phyloP scores from a whole-genome alignment of 2,888 invertebrate species.

The Ectemnius cavifrons region DNA sequence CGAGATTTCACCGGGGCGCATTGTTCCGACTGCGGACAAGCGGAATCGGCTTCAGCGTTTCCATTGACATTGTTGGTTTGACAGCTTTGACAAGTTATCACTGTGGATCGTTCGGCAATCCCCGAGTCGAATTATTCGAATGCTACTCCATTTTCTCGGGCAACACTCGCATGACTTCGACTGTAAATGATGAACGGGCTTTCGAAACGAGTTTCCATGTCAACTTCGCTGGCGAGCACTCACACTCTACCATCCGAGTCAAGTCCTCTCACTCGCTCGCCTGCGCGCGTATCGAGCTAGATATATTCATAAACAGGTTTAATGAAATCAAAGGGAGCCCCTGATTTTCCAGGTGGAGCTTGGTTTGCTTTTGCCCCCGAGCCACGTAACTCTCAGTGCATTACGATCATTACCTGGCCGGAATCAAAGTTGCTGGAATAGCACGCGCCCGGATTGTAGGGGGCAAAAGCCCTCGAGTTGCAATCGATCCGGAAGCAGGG shows the following conservation, averaged over 20 bases:
- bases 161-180: background rate
- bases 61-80: constrained; percentile 2
- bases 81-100: constrained; percentile 3
- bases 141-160: background rate
- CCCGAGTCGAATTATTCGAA: constrained; percentile 3
- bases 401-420: constrained; percentile 47
- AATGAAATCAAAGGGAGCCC: background rate
- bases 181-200: background rate
- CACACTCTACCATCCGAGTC: background rate
- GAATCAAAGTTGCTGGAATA: constrained; percentile 18
- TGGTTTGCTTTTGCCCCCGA: background rate
- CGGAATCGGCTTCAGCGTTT: constrained; percentile 11
- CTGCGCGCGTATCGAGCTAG: too few relatives aligned
- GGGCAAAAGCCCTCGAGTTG: constrained; percentile 41
- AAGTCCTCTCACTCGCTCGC: background rate
- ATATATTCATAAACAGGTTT: background rate
- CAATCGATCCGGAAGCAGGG: constrained; percentile 53
- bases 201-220: background rate
- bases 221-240: background rate
- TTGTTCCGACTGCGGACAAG: background rate
- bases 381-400: constrained; percentile 29
- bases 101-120: background rate
- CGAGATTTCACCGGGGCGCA: background rate
- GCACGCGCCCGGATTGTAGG: constrained; percentile 34
- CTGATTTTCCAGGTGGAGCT: background rate